phyloP scores from a whole-genome alignment of 2,797 vertebrate species.

The Crenichthys baileyi region DNA sequence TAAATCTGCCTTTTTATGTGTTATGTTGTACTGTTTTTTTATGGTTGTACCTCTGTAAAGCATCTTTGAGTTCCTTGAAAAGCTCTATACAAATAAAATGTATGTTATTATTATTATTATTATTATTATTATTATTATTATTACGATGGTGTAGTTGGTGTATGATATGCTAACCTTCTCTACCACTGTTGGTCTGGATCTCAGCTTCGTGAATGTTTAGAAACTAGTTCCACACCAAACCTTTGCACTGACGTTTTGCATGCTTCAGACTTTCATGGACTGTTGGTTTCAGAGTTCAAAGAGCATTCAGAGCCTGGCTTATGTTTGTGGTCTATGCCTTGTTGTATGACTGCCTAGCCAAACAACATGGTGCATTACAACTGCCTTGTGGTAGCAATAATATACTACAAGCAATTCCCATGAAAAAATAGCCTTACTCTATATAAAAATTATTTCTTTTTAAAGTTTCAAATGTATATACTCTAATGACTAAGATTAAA shows the following conservation, averaged over 20 bases:
- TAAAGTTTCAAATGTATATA: not conserved
- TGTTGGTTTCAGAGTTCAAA: not conserved
- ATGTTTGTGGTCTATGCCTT: not conserved
- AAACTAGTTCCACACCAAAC: not conserved
- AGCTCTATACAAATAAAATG: not conserved
- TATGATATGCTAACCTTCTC: not conserved
- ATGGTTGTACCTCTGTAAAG: no score
- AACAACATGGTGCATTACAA: not conserved
- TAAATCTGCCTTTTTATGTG: no score
- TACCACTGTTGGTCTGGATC: not conserved
- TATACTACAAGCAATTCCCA: not conserved
- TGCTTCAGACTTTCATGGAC: not conserved
- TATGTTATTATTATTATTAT: no score
- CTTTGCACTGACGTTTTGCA: not conserved
- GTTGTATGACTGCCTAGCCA: not conserved
- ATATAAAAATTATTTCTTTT: not conserved
- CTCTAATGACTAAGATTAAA: not conserved
- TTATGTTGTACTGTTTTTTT: no score
- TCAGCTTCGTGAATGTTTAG: not conserved
- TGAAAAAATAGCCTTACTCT: no score
- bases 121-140: no score
- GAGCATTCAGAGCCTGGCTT: not conserved
- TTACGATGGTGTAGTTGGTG: not conserved
- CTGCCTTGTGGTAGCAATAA: not conserved
- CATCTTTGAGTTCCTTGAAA: no score